Percentiles rank a stretch among this genome's conserved stretches.
These are phyloP conservation scores for Dendrocincla fuliginosa DNA, from an alignment of 2,797 vertebrate species.

Conservation along the genomic window DNA sequence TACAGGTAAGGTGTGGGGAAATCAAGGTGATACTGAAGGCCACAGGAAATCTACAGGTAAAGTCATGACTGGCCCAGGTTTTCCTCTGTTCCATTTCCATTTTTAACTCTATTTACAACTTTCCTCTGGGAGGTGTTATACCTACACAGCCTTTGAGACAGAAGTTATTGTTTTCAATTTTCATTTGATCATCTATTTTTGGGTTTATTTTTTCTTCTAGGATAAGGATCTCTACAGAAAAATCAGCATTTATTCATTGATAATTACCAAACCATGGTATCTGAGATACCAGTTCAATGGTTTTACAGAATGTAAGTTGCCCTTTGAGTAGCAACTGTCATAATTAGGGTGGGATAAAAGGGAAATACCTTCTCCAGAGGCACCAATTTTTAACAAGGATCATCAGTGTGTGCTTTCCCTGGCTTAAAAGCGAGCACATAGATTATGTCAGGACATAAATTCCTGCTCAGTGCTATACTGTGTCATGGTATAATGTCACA, in stretches of 20 bases:
- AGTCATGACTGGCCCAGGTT: not conserved
- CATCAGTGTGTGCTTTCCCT: not conserved
- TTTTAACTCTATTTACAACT: not conserved
- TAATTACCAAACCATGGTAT: not conserved
- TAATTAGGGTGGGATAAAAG: not conserved
- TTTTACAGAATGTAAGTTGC: not conserved
- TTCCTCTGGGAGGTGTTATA: not conserved
- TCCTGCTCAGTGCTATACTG: not conserved
- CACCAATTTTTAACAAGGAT: not conserved
- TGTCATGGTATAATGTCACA: not conserved
- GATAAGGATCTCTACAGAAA: not conserved
- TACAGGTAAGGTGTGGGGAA: not conserved
- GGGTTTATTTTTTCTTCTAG: not conserved
- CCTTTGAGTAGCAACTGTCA: not conserved
- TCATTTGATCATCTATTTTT: not conserved
- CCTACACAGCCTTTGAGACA: not conserved
- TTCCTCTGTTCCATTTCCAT: not conserved
- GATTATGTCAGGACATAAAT: conserved; percentile 9
- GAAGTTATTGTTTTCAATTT: not conserved
- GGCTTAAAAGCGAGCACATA: not conserved
- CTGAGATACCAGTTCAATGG: not conserved
- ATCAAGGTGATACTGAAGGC: not conserved
- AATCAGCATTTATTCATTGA: not conserved
- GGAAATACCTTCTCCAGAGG: not conserved
- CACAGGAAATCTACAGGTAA: not conserved